Base-by-base conservation (phyloP, 2,797 vertebrate species). In the Brachyalestes nurse region DNA sequence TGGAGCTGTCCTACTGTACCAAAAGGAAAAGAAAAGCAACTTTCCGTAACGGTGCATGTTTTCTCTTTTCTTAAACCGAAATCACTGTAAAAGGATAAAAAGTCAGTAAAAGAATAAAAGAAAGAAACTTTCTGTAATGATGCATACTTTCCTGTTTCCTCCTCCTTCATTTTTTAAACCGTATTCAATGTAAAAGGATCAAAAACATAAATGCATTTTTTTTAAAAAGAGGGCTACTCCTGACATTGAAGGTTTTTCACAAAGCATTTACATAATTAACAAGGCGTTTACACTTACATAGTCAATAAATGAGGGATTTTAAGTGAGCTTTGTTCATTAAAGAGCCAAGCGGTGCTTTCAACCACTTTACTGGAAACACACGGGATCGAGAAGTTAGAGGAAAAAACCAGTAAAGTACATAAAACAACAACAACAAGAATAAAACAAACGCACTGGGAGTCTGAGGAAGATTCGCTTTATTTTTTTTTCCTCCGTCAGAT, bases 291-390 rank as follows among this genome's bases (percentile, higher is more conserved):
- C n/a, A n/a, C n/a, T n/a, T n/a, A n/a, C n/a, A n/a, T n/a, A 82
- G 73, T 82, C n/a, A 73, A 77, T 73, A n/a, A n/a, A n/a, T n/a
- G 6, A 70, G 38, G 51, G 28, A 71, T 74, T 70, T 42, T 65
- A 65, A 60, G 12, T 10, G 40, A 72, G 70, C 19, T 64, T 21
- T 51, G 17, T 49, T 73, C 71, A 65, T 78, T 65, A 58, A 40
- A 51, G 21, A 25, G 17, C 28, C 6, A 78, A 78, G 16, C 10
- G 16, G 1, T 67, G 55, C 12, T 62, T 75, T 74, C 74, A 74
- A n/a, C 45, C 40, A n/a, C 51, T 76, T 45, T 25, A 49, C 17
- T 38, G 47, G 19, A 25, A 25, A n/a, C 45, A 7, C 19, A 72
- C 47, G 47, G 57, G 65, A 57, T 40, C 53, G 2, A 65, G 12